Evolutionary conservation across 2,888 invertebrate species (phyloP).

Genomic region (Meiosimyza platycephala): DNA sequence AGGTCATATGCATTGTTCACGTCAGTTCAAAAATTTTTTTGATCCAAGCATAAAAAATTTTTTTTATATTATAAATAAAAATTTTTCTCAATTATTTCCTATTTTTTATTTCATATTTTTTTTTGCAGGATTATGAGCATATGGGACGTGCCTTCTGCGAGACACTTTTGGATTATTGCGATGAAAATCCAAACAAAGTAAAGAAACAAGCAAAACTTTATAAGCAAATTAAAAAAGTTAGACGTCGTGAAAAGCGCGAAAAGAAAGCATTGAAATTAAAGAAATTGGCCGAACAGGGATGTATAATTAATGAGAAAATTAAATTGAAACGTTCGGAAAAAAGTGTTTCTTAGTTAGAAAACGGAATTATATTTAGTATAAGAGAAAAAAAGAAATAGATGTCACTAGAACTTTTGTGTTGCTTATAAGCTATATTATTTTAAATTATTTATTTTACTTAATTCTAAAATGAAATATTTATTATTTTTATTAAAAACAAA

Average conservation of each 20-base stretch:
- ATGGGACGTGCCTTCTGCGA: conserved; percentile 93
- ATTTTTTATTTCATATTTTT: conserved; percentile 25
- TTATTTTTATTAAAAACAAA: conserved; percentile 21
- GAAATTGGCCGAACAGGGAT: conserved; percentile 67
- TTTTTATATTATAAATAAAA: no score
- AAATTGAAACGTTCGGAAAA: conserved; percentile 62
- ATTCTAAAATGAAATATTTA: neutral
- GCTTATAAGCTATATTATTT: conserved; percentile 12
- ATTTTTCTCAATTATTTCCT: neutral
- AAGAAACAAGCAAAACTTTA: conserved; percentile 63
- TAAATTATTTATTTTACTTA: neutral
- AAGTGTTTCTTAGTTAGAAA: conserved; percentile 58
- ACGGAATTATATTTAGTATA: conserved; percentile 7
- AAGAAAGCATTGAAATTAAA: conserved; percentile 67
- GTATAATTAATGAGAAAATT: conserved; percentile 64
- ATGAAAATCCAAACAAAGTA: conserved; percentile 85
- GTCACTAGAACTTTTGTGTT: conserved; percentile 11
- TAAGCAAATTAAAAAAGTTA: conserved; percentile 66
- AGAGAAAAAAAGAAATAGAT: neutral
- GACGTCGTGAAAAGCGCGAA: conserved; percentile 66
- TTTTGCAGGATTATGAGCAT: conserved; percentile 76
- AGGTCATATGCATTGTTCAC: no score
- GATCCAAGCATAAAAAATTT: no score
- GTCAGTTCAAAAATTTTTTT: no score
- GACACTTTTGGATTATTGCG: conserved; percentile 91